These are phyloP conservation scores for Spodoptera exigua DNA, from an alignment of 2,888 invertebrate species.

Conservation along the genomic window DNA sequence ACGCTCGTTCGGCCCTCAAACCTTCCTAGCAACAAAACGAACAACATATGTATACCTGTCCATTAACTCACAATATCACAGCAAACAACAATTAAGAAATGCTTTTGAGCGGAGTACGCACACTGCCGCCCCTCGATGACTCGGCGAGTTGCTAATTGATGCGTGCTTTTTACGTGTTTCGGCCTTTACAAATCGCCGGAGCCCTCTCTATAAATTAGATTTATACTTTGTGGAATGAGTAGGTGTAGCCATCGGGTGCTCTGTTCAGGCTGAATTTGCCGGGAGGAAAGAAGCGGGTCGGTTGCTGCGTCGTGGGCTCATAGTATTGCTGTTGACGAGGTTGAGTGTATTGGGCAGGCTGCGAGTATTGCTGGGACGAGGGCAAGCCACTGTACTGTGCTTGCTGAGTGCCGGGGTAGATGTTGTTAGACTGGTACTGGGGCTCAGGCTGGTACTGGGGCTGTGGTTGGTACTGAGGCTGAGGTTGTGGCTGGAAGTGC, in stretches of 20 bases:
- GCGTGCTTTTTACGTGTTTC: constrained; percentile 80
- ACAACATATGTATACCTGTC: constrained; percentile 79
- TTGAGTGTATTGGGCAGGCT: constrained; percentile 71
- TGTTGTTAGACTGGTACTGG: constrained; percentile 80
- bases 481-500: constrained; percentile 69
- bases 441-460: constrained; percentile 74
- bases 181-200: constrained; percentile 79
- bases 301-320: constrained; percentile 91
- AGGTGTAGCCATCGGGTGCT: constrained; percentile 96
- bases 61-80: constrained; percentile 88
- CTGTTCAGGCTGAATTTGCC: constrained; percentile 96
- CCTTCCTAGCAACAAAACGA: constrained; percentile 77
- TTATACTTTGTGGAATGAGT: constrained; percentile 93
- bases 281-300: constrained; percentile 94
- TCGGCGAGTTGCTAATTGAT: constrained; percentile 84
- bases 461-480: constrained; percentile 76
- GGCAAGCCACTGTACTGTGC: constrained; percentile 85
- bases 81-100: constrained; percentile 88
- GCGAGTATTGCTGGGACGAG: constrained; percentile 75
- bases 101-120: constrained; percentile 77
- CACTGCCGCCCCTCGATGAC: constrained; percentile 78
- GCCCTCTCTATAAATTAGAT: constrained; percentile 72
- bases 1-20: constrained; percentile 69
- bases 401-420: constrained; percentile 85
- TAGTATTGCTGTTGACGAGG: constrained; percentile 84